Conservation (phyloP, 2,797 vertebrate genomes). For the Tenualosa thibaudeaui region DNA sequence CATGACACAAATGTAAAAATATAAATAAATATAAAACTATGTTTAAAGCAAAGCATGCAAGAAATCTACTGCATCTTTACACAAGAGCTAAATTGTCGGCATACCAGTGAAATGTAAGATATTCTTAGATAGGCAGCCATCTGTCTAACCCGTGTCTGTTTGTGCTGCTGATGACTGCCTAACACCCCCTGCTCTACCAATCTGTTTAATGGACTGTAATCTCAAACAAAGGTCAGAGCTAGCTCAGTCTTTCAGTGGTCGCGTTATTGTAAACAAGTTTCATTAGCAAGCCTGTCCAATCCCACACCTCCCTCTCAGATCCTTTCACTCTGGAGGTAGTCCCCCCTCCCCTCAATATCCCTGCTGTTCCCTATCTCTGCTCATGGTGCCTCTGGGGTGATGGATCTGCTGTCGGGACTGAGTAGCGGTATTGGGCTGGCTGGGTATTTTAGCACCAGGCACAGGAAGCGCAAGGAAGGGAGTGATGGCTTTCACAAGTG, state of each 20-base stretch:
- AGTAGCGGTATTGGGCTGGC: background rate
- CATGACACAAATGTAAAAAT: background rate
- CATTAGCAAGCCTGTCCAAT: background rate
- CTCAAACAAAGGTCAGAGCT: background rate
- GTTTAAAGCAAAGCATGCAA: background rate
- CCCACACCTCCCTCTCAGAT: background rate
- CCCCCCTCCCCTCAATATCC: background rate
- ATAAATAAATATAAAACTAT: too few species aligned
- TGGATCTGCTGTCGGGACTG: background rate
- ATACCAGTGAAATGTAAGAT: background rate
- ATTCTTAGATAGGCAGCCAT: background rate
- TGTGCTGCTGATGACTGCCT: background rate
- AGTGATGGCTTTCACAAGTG: background rate
- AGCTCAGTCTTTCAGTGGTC: background rate
- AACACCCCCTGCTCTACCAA: background rate
- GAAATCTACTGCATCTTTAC: background rate
- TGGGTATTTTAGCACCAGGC: background rate
- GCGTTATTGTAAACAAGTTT: background rate
- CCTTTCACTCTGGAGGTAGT: too few species aligned
- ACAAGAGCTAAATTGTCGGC: background rate
- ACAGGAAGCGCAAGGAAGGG: background rate
- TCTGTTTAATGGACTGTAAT: conserved; percentile 21
- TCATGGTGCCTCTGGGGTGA: background rate
- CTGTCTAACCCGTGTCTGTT: background rate
- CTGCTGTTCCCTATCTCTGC: background rate